Conservation (phyloP, 2,888 invertebrate genomes). For the Coenonympha arcania region DNA sequence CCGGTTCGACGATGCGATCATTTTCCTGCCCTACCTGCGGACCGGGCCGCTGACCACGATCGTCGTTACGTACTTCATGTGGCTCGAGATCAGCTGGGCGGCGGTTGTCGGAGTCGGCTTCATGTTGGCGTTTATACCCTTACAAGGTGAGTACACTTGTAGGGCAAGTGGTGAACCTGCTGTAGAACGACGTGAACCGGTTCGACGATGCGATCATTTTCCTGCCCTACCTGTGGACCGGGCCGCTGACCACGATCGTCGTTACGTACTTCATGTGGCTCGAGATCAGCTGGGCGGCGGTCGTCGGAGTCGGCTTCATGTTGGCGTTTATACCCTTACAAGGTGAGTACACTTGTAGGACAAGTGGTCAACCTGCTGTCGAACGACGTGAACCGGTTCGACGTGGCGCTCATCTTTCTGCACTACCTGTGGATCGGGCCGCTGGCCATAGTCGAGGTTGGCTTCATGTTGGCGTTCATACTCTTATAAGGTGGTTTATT, state of each 20-base stretch:
- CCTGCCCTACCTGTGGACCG: constrained; percentile 93
- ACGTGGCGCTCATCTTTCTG: constrained; percentile 88
- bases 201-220: constrained; percentile 93
- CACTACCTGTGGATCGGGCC: constrained; percentile 96
- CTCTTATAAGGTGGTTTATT: constrained; percentile 77
- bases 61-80: constrained; percentile 85
- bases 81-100: constrained; percentile 78
- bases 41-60: constrained; percentile 89
- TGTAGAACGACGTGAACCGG: constrained; percentile 95
- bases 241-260: constrained; percentile 85
- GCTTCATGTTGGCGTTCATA: constrained; percentile 80
- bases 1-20: constrained; percentile 90
- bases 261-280: constrained; percentile 85
- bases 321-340: constrained; percentile 82
- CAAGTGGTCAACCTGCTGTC: constrained; percentile 91
- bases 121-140: constrained; percentile 81
- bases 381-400: constrained; percentile 95
- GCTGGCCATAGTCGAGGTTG: constrained; percentile 83
- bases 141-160: no score
- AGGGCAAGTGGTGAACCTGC: constrained; percentile 86
- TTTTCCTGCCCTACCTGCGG: constrained; percentile 93
- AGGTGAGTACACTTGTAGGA: constrained; percentile 55
- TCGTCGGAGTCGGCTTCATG: constrained; percentile 81
- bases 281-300: constrained; percentile 78
- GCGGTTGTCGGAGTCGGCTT: constrained; percentile 81